phyloP scores from a whole-genome alignment of 2,888 invertebrate species.

The Drosophila stalkeri region DNA sequence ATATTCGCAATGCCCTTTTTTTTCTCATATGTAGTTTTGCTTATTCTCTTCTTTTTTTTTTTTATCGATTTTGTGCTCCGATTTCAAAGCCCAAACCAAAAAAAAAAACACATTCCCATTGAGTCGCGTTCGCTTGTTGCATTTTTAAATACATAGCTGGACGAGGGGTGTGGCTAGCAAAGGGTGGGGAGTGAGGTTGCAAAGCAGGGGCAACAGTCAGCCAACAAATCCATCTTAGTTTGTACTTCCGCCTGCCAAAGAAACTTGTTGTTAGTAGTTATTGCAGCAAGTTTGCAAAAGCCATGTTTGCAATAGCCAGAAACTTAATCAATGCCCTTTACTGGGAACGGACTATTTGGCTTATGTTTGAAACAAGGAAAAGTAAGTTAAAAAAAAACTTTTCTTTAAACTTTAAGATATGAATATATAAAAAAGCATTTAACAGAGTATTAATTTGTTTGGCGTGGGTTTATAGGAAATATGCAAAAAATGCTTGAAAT shows the following conservation, averaged over 20 bases:
- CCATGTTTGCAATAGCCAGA: conserved; percentile 14
- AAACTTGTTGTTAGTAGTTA: conserved; percentile 35
- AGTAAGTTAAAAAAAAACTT: neutral
- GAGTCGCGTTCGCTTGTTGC: conserved; percentile 66
- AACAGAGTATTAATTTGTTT: neutral
- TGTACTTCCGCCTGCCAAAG: conserved; percentile 49
- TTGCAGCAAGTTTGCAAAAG: conserved; percentile 22
- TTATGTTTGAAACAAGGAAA: neutral
- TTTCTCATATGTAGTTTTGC: conserved; percentile 21
- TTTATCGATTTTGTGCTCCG: conserved; percentile 57
- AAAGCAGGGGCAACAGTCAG: neutral
- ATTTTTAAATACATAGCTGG: conserved; percentile 61
- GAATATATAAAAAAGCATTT: too few species aligned
- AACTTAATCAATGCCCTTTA: conserved; percentile 1
- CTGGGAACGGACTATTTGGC: neutral
- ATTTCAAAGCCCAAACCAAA: conserved; percentile 35
- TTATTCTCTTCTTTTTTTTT: conserved; percentile 10
- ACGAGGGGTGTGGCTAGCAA: neutral
- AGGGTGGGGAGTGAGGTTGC: neutral
- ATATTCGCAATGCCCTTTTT: conserved; percentile 34
- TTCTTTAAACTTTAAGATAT: neutral
- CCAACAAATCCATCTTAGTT: conserved; percentile 50
- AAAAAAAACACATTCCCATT: conserved; percentile 29
- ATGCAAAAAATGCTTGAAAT: neutral
- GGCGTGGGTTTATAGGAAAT: neutral